Evolutionary conservation across 2,797 vertebrate species (phyloP).

Genomic region (Galagoides demidoff): DNA sequence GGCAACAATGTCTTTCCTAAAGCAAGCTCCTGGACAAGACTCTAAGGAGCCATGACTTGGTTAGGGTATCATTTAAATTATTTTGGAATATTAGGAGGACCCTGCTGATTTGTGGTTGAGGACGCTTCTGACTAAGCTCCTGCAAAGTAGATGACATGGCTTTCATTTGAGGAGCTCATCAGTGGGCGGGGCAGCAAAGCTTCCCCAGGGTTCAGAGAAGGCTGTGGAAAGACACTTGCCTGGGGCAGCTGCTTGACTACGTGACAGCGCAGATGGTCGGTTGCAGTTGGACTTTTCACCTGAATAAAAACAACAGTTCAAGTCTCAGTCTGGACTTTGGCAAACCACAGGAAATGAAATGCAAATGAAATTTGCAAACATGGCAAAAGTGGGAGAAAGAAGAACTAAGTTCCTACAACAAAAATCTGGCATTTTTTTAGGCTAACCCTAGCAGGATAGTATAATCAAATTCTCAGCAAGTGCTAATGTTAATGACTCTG

Average conservation of each 20-base stretch:
- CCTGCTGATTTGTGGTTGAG: neutral
- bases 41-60: neutral
- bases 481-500: neutral
- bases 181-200: neutral
- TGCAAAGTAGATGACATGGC: neutral
- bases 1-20: neutral
- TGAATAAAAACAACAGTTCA: constrained; percentile 69
- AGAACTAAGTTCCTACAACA: neutral
- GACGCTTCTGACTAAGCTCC: neutral
- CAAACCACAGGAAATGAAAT: constrained; percentile 60
- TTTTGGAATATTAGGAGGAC: neutral
- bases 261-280: neutral
- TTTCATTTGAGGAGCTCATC: neutral
- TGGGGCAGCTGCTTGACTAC: neutral
- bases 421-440: constrained; percentile 40
- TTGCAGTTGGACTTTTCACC: constrained; percentile 5
- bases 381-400: neutral
- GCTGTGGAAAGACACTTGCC: constrained; percentile 14
- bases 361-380: constrained; percentile 68
- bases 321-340: constrained; percentile 64
- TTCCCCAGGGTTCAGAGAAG: neutral
- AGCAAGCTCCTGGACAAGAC: neutral
- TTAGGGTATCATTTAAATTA: neutral
- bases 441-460: neutral
- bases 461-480: constrained; percentile 42